phyloP scores from a whole-genome alignment of 2,888 invertebrate genomes.

The Mimumesa dahlbomi region DNA sequence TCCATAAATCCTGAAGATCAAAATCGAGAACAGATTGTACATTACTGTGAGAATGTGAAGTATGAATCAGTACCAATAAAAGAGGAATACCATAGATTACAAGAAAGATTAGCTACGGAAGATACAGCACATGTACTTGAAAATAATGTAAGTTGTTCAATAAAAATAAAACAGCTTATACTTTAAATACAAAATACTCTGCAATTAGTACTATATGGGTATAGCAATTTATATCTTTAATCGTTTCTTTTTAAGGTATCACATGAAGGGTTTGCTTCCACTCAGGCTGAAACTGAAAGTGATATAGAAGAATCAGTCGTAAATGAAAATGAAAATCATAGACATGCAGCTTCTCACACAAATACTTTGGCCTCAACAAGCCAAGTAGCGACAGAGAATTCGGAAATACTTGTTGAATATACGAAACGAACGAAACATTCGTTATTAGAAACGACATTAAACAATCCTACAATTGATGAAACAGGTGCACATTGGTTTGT shows the following conservation, averaged over 20 bases:
- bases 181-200: no score
- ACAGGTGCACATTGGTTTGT: slow-evolving; percentile 76
- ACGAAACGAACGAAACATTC: slow-evolving; percentile 71
- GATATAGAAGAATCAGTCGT: slow-evolving; percentile 65
- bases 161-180: neutral
- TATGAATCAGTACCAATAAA: slow-evolving; percentile 70
- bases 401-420: slow-evolving; percentile 73
- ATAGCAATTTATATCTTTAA: neutral
- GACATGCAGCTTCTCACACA: slow-evolving; percentile 50
- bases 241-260: slow-evolving; percentile 52
- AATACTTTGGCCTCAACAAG: slow-evolving; percentile 71
- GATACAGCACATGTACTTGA: slow-evolving; percentile 63
- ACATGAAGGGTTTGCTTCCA: slow-evolving; percentile 60
- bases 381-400: slow-evolving; percentile 60
- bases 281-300: slow-evolving; percentile 58
- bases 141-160: slow-evolving; percentile 62
- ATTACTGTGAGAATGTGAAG: slow-evolving; percentile 73
- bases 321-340: slow-evolving; percentile 56
- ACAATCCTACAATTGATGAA: slow-evolving; percentile 75
- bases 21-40: slow-evolving; percentile 69
- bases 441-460: slow-evolving; percentile 71
- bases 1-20: slow-evolving; percentile 71
- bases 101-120: slow-evolving; percentile 66
- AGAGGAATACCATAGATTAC: slow-evolving; percentile 69
- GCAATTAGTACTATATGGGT: no score